Percentiles rank a stretch among this genome's conserved stretches.
phyloP scores from a whole-genome alignment of 2,113 vertebrate genomes.

The Aegotheles bennettii region DNA sequence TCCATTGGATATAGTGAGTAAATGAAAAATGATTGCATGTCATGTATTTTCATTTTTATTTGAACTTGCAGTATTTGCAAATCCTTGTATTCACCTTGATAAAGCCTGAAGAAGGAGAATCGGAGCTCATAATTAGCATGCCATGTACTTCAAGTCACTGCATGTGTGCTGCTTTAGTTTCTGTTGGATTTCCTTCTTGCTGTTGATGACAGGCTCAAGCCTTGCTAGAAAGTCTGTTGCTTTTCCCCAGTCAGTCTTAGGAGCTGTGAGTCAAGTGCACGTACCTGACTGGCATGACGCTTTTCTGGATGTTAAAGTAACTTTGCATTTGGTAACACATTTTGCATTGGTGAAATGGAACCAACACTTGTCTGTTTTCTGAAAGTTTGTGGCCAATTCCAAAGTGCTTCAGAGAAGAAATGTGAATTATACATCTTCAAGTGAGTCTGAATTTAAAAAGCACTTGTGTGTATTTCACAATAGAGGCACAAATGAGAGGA shows the following conservation, averaged over 20 bases:
- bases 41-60: neutral
- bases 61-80: neutral
- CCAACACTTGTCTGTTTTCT: neutral
- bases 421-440: neutral
- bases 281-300: neutral
- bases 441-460: neutral
- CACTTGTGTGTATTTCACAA: neutral
- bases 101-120: neutral
- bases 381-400: neutral
- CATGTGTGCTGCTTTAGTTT: constrained; percentile 24
- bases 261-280: neutral
- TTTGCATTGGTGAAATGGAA: neutral
- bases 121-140: constrained; percentile 17
- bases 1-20: constrained; percentile 57
- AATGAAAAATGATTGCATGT: constrained; percentile 13
- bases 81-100: neutral
- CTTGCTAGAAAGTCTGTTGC: neutral
- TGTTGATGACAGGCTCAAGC: constrained; percentile 12
- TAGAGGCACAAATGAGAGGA: constrained; percentile 22
- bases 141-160: neutral
- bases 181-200: neutral
- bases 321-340: neutral
- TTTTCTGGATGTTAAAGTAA: neutral
- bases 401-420: neutral
- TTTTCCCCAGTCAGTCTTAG: neutral